Base-by-base conservation (phyloP, 2,113 vertebrate species). In the Burhinus oedicnemus region DNA sequence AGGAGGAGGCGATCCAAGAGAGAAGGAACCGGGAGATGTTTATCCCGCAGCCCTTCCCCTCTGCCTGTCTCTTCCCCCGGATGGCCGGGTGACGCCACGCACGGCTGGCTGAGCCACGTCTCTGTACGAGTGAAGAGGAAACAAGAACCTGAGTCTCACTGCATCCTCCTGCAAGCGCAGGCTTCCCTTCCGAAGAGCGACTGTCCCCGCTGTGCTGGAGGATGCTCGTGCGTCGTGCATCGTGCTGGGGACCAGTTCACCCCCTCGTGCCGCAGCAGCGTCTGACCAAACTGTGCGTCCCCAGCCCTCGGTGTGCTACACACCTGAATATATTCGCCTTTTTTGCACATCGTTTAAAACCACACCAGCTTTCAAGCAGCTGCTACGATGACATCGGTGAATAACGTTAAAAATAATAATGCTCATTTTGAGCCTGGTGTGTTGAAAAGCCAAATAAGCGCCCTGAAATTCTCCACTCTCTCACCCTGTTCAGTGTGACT, bases 211-310 rank as follows among this genome's bases (percentile, higher is more conserved):
- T 58, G 40, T 7, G 14, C 64, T 3, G 1, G 42, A 77, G 65
- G 71, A 66, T 85, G 87, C 20, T 84, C 11, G 6, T 18, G 11
- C 51, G 8, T 9, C 2, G 3, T 8, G 15, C 40, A 61, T 57
- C 42, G 0, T 6, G 14, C 25, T 38, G 15, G 4, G 69, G 71
- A 40, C 52, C 2, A 0, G 26, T 66, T 51, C 62, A 78, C 47
- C 17, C 22, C 12, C 23, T 7, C 2, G 0, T 23, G 44, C 44
- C 7, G 1, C 12, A 3, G 38, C 38, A 34, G 26, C 3, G 27
- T 47, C 49, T 23, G 34, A 49, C 34, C 64, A 36, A 70, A 34
- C 32, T 4, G 0, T 4, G 8, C 6, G 2, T n/a, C 18, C 52
- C 13, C 79, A 65, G 52, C 27, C 34, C 42, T 27, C 2, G 8